Evolutionary conservation across 2,113 vertebrate genomes (phyloP).

Genomic region (Cairina moschata): DNA sequence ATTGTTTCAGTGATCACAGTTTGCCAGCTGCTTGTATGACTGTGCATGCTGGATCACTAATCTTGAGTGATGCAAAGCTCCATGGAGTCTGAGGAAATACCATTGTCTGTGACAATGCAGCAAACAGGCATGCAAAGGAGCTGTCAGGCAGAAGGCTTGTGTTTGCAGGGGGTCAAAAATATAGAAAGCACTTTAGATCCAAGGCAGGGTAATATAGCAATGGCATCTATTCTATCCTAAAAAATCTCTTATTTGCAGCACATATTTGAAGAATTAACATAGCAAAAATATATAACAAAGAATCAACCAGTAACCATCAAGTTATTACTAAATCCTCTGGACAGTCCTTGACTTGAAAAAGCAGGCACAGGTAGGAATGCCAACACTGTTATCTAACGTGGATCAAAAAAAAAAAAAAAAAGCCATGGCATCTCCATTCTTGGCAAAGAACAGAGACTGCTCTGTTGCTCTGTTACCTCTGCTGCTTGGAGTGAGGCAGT

Average conservation of each 20-base stretch:
- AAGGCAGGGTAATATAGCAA: conserved; percentile 15
- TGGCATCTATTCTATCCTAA: not conserved
- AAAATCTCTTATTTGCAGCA: not conserved
- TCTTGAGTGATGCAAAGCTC: conserved; percentile 1
- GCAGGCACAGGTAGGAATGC: conserved; percentile 34
- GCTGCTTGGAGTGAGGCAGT: not conserved
- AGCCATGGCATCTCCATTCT: not conserved
- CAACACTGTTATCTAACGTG: conserved; percentile 1
- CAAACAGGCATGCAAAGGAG: conserved; percentile 43
- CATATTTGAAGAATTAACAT: not conserved
- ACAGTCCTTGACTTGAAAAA: conserved; percentile 8
- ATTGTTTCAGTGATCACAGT: conserved; percentile 13
- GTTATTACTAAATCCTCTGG: conserved; percentile 3
- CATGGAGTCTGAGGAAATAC: conserved; percentile 17
- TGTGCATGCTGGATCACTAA: conserved; percentile 16
- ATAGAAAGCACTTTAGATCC: conserved; percentile 48
- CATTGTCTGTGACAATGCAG: conserved; percentile 54
- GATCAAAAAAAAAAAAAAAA: not conserved
- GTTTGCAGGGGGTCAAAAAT: conserved; percentile 30
- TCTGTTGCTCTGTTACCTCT: not conserved
- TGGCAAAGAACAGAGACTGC: conserved; percentile 12
- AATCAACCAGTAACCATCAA: conserved; percentile 14
- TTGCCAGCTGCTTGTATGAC: not conserved
- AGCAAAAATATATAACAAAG: conserved; percentile 26
- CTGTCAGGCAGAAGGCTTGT: conserved; percentile 18